phyloP scores from a whole-genome alignment of 2,888 invertebrate species.

The Disparrhopalites patrizii region DNA sequence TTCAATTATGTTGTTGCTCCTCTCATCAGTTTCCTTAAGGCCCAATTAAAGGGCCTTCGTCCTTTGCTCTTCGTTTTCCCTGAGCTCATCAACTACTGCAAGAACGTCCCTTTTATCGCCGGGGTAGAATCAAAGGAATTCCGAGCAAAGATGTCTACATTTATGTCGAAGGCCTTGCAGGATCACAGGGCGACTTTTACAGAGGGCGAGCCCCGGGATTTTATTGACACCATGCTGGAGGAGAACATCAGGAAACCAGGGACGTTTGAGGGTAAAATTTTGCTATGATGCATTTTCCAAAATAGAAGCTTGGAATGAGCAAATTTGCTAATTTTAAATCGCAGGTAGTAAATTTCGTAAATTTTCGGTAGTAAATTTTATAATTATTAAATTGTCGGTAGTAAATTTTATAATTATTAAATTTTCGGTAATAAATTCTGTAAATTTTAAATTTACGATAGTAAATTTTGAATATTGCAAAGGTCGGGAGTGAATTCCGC shows the following conservation, averaged over 20 bases:
- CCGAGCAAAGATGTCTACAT: background rate
- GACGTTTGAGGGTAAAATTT: too few species aligned
- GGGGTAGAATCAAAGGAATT: background rate
- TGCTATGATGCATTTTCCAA: background rate
- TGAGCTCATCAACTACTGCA: background rate
- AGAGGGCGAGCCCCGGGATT: constrained; percentile 1
- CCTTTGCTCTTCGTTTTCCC: background rate
- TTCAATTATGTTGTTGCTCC: too few species aligned
- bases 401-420: too few species aligned
- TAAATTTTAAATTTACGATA: too few species aligned
- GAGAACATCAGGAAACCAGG: background rate
- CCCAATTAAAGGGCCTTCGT: background rate
- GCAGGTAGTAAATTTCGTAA: background rate
- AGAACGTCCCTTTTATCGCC: background rate
- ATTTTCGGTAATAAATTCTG: too few species aligned
- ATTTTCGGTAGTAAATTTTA: too few species aligned
- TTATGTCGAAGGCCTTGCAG: background rate
- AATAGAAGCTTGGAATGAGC: too few species aligned
- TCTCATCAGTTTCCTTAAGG: too few species aligned
- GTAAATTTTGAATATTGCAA: too few species aligned
- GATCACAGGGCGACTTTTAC: background rate
- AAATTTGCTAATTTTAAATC: background rate
- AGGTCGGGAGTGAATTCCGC: too few species aligned
- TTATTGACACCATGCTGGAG: constrained; percentile 1
- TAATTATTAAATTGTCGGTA: too few species aligned